Percentiles rank a stretch among this genome's conserved stretches.
Conservation (phyloP, 2,888 invertebrate species). For the Baccha elongata region DNA sequence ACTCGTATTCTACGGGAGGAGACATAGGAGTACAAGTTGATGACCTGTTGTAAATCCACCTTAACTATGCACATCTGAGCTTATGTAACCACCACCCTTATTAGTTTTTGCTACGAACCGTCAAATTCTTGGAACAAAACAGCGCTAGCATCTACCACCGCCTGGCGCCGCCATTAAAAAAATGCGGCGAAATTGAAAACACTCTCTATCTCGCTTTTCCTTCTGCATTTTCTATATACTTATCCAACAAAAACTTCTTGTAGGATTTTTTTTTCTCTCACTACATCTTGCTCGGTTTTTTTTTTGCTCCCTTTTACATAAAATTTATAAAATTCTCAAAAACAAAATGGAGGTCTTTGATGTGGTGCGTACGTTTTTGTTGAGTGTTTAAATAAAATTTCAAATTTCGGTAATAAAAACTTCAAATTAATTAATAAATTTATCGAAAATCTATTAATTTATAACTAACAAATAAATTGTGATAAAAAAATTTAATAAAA, state of each 20-base stretch:
- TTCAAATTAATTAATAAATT: slow-evolving; percentile 77
- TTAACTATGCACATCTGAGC: too few species aligned
- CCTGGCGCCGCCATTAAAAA: slow-evolving; percentile 50
- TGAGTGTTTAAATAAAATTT: slow-evolving; percentile 80
- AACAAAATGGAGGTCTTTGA: slow-evolving; percentile 83
- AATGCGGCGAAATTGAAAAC: slow-evolving; percentile 56
- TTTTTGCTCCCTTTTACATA: slow-evolving; percentile 74
- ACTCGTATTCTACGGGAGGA: too few species aligned
- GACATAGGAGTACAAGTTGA: too few species aligned
- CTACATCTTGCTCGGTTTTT: slow-evolving; percentile 69
- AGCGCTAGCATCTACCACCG: slow-evolving; percentile 32
- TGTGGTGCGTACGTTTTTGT: slow-evolving; percentile 82
- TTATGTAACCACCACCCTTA: slow-evolving; percentile 14
- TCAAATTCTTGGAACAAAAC: neutral
- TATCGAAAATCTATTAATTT: slow-evolving; percentile 75
- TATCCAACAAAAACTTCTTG: slow-evolving; percentile 45
- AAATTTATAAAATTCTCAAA: slow-evolving; percentile 76
- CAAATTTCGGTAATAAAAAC: slow-evolving; percentile 80
- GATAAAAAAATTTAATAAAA: slow-evolving; percentile 72
- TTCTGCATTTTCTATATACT: neutral
- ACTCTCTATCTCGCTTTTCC: slow-evolving; percentile 47
- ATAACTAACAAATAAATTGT: slow-evolving; percentile 75
- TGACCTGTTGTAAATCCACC: too few species aligned
- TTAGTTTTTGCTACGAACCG: neutral
- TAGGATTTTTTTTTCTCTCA: slow-evolving; percentile 55